Evolutionary conservation across 2,113 vertebrate genomes (phyloP).

Genomic region (Prinia subflava): DNA sequence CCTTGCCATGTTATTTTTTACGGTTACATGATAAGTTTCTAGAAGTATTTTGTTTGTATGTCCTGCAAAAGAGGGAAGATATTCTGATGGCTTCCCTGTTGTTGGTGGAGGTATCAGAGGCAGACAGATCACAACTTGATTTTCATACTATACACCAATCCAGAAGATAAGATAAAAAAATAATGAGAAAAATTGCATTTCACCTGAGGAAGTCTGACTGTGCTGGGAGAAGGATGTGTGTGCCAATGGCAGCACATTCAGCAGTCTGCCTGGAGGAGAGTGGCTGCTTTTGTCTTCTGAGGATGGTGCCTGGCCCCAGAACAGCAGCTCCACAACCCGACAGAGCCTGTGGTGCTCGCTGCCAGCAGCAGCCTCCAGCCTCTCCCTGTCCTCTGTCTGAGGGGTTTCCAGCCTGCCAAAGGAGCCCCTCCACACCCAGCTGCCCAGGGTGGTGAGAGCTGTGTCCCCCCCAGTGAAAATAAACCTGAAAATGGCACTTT

Average conservation of each 20-base stretch:
- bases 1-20: neutral
- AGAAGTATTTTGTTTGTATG: neutral
- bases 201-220: neutral
- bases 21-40: neutral
- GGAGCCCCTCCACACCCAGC: neutral
- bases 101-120: neutral
- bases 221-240: neutral
- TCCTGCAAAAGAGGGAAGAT: neutral
- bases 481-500: neutral
- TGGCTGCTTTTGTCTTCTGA: neutral
- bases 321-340: neutral
- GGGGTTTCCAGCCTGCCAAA: neutral
- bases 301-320: neutral
- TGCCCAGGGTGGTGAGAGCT: neutral
- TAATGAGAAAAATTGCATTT: neutral
- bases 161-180: neutral
- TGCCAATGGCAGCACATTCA: neutral
- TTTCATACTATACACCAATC: neutral
- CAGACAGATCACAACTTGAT: neutral
- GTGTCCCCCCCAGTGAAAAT: neutral
- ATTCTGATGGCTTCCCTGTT: neutral
- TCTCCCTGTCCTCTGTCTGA: neutral
- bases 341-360: neutral
- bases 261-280: neutral
- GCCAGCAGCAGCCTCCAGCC: neutral